Percentiles rank a stretch among this genome's conserved stretches.
These are phyloP conservation scores for Neosilurus hyrtlii DNA, from an alignment of 2,797 vertebrate genomes.

Conservation along the genomic window DNA sequence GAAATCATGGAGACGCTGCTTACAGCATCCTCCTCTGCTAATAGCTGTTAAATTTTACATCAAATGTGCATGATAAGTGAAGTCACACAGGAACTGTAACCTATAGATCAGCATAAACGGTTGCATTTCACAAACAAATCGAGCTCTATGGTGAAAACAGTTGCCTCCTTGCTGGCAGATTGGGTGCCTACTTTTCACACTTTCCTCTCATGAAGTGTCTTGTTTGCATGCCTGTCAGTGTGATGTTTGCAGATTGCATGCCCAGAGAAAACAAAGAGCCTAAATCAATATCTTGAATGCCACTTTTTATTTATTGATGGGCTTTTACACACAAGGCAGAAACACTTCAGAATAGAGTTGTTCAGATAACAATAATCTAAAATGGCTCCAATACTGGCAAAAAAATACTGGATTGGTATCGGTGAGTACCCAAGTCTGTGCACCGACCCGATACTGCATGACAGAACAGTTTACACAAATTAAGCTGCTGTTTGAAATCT, in stretches of 20 bases:
- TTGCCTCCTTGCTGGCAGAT: not conserved
- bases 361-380: no score
- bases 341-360: not conserved
- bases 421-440: no score
- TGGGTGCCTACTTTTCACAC: no score
- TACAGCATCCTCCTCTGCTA: not conserved
- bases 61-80: not conserved
- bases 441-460: no score
- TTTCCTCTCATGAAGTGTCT: not conserved
- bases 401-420: no score
- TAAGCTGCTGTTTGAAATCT: no score
- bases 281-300: not conserved
- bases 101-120: not conserved
- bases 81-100: not conserved
- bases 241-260: not conserved
- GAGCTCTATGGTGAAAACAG: not conserved
- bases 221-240: not conserved
- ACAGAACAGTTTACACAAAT: no score
- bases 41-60: not conserved
- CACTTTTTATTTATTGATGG: not conserved
- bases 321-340: not conserved
- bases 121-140: not conserved
- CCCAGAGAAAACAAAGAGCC: not conserved
- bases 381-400: no score
- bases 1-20: not conserved